A percentile compares a stretch with the other conserved stretches of the same genome.
Conservation (phyloP, 2,113 vertebrate species). For the Sinocyclocheilus rhinocerous region DNA sequence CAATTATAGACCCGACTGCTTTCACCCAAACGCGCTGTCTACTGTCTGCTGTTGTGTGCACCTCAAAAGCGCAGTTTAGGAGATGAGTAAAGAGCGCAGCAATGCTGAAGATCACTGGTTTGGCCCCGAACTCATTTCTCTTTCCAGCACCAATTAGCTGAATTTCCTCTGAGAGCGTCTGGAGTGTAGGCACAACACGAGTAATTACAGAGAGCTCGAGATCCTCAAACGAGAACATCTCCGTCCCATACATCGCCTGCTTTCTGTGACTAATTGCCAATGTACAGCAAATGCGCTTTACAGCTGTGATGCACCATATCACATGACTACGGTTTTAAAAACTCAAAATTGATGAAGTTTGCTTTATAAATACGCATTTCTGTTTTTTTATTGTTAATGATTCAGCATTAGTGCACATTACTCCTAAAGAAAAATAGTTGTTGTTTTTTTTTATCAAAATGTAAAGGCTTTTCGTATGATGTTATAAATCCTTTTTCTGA, state of each 20-base stretch:
- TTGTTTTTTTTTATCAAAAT: not conserved
- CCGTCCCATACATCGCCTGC: conserved; percentile 28
- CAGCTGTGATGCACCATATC: not conserved
- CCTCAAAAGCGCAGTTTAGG: conserved; percentile 26
- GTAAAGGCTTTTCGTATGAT: not conserved
- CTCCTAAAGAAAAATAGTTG: not conserved
- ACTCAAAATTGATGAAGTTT: not conserved
- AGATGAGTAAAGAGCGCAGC: conserved; percentile 19
- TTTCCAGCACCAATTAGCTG: conserved; percentile 47
- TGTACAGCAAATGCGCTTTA: not conserved
- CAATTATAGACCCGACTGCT: not conserved
- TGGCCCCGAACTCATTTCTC: conserved; percentile 46
- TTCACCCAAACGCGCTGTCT: not conserved
- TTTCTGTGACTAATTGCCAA: conserved; percentile 37
- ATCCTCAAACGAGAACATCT: conserved; percentile 41
- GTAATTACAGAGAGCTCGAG: conserved; percentile 48
- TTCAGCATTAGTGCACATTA: not conserved
- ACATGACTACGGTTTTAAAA: not conserved
- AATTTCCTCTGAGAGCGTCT: conserved; percentile 41
- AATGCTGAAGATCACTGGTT: conserved; percentile 38
- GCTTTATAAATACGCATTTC: not conserved
- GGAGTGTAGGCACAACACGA: conserved; percentile 43
- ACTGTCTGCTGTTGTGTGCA: not conserved
- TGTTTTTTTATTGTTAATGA: conserved; percentile 5
- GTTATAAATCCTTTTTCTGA: not conserved